Evolutionary conservation across 2,888 invertebrate species (phyloP).

Genomic region (Linyphia triangularis): DNA sequence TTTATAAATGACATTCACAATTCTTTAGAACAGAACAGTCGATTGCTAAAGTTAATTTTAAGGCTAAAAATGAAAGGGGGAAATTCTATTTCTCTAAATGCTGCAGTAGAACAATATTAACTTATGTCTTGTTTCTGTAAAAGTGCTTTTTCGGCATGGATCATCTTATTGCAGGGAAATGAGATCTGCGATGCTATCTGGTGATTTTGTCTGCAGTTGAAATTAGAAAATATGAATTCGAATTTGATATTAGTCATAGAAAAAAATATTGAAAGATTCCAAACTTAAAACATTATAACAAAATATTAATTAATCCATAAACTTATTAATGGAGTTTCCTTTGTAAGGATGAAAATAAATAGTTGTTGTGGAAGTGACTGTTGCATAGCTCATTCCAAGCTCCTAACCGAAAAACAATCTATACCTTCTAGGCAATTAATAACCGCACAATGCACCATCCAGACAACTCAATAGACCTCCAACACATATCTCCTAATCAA

Average conservation of each 20-base stretch:
- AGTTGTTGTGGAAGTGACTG: background rate
- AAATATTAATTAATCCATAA: background rate
- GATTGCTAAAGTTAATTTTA: too few species aligned
- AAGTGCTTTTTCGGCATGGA: background rate
- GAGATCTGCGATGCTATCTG: too few species aligned
- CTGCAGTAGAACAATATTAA: background rate
- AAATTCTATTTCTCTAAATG: too few species aligned
- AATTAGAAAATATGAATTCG: background rate
- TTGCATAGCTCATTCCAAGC: background rate
- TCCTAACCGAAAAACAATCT: background rate
- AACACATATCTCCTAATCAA: constrained; percentile 23
- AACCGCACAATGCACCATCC: background rate
- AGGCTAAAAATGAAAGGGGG: too few species aligned
- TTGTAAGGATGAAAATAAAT: background rate
- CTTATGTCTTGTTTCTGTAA: background rate
- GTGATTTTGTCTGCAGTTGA: background rate
- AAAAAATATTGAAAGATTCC: too few species aligned
- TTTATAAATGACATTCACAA: too few species aligned
- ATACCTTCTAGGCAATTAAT: constrained; percentile 6
- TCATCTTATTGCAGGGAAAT: background rate
- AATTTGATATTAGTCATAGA: background rate
- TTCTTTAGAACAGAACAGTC: too few species aligned
- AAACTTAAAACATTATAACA: background rate
- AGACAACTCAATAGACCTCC: constrained; percentile 11
- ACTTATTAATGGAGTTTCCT: background rate